phyloP scores from a whole-genome alignment of 2,797 vertebrate species.

The Smutsia gigantea region DNA sequence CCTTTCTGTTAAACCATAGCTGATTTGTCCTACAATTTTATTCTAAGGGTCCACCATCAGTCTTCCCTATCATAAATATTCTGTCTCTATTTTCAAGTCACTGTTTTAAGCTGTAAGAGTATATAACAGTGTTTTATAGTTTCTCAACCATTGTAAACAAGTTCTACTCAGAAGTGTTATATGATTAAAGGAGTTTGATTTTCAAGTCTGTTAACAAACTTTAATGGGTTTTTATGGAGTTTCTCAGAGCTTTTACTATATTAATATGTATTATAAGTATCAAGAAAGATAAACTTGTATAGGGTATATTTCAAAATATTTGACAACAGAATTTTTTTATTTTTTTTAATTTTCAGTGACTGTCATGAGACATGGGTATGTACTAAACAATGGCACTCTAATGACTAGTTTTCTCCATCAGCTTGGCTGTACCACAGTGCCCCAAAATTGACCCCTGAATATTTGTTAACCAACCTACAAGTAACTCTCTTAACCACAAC shows the following conservation, averaged over 20 bases:
- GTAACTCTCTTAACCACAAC: neutral
- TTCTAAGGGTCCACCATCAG: constrained; percentile 13
- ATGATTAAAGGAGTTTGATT: neutral
- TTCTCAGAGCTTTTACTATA: neutral
- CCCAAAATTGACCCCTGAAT: neutral
- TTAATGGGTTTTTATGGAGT: neutral
- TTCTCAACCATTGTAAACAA: neutral
- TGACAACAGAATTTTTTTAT: neutral
- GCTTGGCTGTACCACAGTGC: neutral
- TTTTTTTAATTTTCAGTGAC: neutral
- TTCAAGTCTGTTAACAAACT: neutral
- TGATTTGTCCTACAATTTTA: constrained; percentile 60
- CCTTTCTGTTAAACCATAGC: constrained; percentile 47
- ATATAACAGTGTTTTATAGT: neutral
- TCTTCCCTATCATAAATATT: neutral
- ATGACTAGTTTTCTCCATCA: neutral
- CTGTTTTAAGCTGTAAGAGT: neutral
- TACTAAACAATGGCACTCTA: neutral
- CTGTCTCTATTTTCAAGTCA: neutral
- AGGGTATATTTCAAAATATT: neutral
- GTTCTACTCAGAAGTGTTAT: neutral
- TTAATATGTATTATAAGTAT: neutral
- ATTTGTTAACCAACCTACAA: neutral
- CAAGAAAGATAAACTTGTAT: neutral
- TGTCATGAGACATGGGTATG: neutral